Base-by-base conservation (phyloP, 1,140 invertebrate genomes). In the Rhopalosiphum padi region DNA sequence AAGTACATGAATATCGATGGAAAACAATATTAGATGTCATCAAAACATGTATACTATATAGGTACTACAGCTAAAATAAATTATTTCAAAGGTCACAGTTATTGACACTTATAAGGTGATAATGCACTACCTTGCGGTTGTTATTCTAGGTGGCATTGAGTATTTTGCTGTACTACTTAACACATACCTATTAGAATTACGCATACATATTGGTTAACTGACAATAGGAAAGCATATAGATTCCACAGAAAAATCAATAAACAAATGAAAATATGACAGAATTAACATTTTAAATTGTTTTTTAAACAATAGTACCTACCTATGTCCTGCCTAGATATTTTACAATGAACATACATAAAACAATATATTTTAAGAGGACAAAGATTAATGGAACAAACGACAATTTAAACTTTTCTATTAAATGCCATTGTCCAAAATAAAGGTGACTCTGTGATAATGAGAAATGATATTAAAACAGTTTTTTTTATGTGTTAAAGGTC, bases 61-160 rank as follows among this genome's bases (percentile, higher is more conserved):
- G 2, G 9, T 53, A 89, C n/a, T 53, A 89, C n/a, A 35, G n/a
- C 48, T 89, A 51, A 89, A 89, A 89, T 89, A 35, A 89, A 89
- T 89, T 89, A 89, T 89, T 51, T 51, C n/a, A 89, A 89, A 88
- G 86, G 87, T 53, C 87, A 37, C 7, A 53, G n/a, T 37, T 53
- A 89, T 89, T 89, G 46, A 37, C 48, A 89, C 87, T 89, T 89
- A 53, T 89, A 89, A 51, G 30, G 48, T 89, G 48, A 89, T 89
- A 89, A 51, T 89, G 21, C 25, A 53, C 41, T 30, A 86, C 41
- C 18, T 53, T 53, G 48, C 53, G 5, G 18, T 88, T 88, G 35
- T 51, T 88, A 53, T 88, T 88, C 43, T 35, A 51, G 18, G 18
- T 21, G 18, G 35, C 46, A 23, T n/a, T 51, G 46, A 51, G 22